A percentile compares a stretch with the other conserved stretches of the same genome.
Conservation (phyloP, 2,797 vertebrate genomes). For the Hyperoplus lanceolatus region DNA sequence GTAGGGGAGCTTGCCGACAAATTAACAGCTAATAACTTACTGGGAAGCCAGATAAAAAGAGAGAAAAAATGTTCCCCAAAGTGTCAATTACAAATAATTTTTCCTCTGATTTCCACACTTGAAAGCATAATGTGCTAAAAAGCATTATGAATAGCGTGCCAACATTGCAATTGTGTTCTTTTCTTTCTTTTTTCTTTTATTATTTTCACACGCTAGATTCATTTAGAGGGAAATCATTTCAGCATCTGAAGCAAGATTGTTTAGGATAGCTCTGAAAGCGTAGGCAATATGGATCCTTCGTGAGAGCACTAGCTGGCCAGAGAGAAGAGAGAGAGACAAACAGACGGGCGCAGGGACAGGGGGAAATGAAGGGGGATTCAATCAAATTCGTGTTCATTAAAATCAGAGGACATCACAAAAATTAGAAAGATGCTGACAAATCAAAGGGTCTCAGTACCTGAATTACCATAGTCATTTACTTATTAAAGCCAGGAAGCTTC, state of each 20-base stretch:
- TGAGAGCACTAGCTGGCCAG: conserved; percentile 58
- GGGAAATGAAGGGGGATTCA: conserved; percentile 69
- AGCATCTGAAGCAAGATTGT: conserved; percentile 42
- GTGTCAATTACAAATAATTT: conserved; percentile 88
- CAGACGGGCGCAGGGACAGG: conserved; percentile 44
- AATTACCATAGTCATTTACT: conserved; percentile 91
- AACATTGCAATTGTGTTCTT: conserved; percentile 47
- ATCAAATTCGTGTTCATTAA: conserved; percentile 86
- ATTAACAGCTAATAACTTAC: conserved; percentile 99
- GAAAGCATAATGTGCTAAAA: conserved; percentile 70
- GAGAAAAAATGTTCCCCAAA: conserved; percentile 81
- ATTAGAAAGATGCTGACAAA: conserved; percentile 88
- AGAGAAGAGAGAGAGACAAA: conserved; percentile 43
- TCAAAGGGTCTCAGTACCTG: conserved; percentile 88
- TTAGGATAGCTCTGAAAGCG: conserved; percentile 39
- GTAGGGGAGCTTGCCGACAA: conserved; percentile 96
- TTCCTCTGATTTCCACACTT: conserved; percentile 84
- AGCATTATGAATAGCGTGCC: conserved; percentile 54
- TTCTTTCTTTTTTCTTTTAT: conserved; percentile 23
- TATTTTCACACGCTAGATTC: conserved; percentile 38
- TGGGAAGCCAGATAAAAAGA: conserved; percentile 88
- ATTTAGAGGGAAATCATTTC: conserved; percentile 42
- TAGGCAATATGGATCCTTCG: conserved; percentile 40
- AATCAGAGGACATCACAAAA: conserved; percentile 80
- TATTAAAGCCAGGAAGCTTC: conserved; percentile 89